Evolutionary conservation across 2,888 invertebrate genomes (phyloP), one percentile per base, ranked within the genome.

Genomic region (Lamellibrachia columna): DNA sequence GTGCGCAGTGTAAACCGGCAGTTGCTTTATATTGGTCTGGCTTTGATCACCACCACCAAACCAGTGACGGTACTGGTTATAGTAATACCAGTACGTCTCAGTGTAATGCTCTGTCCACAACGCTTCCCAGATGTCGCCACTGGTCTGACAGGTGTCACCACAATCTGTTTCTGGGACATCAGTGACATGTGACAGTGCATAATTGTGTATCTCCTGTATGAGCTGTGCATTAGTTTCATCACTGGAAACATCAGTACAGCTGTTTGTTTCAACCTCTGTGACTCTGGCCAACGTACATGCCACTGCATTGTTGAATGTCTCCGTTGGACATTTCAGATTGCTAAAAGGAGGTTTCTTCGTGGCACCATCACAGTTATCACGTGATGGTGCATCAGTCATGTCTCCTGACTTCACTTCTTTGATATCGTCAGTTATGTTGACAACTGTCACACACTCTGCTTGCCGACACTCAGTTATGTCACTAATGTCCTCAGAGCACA

Each of bases 91-190:
- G 92, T 95, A 96, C 7, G 94, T 94, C 92, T 95, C 95, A 60
- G 94, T 94, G 90, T 95, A 95, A 92, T 96, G 96, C 93, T 95
- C 95, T 92, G 95, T 94, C 96, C 96, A 96, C 60, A 96, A 93
- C 9, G 75, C 22, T 75, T 75, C 75, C 75, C 75, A 75, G 75
- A 75, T 94, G 94, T 92, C 94, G 93, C 96, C 95, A 96, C 93
- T 93, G 93, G 9, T 94, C 94, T 75, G 75, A 75, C 75, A 75
- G 75, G 75, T 92, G 75, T 90, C 40, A 8, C 90, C 40, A 52
- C 55, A 52, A 90, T 93, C 90, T 52, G 53, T 90, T 9, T 91
- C 75, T 28, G 3, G n/a, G 40, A 3, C 9, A 40, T 92, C 92
- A 75, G 7, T 22, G 75, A 11, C 75, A 75, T 6, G 93, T 92